These are phyloP conservation scores for Rhinogobius similis DNA, from an alignment of 2,113 vertebrate genomes.

Conservation along the genomic window DNA sequence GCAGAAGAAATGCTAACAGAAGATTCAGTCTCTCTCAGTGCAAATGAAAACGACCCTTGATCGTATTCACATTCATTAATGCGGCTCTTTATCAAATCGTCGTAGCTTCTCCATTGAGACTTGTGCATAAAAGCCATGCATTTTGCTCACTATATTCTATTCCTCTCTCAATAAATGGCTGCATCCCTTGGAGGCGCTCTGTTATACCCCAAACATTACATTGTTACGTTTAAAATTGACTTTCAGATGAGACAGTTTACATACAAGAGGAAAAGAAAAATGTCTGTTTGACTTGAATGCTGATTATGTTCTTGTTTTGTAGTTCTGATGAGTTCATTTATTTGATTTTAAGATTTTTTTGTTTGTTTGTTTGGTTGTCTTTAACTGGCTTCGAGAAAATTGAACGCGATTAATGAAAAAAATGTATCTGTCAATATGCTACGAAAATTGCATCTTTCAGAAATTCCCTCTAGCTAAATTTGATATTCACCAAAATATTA, in stretches of 20 bases:
- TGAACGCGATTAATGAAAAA: too few species aligned
- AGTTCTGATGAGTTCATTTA: too few species aligned
- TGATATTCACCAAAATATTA: too few species aligned
- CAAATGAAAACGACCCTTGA: background rate
- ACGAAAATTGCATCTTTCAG: too few species aligned
- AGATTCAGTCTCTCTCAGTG: background rate
- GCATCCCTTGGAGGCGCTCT: background rate
- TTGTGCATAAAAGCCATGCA: background rate
- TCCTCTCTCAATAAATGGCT: background rate
- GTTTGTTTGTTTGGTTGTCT: too few species aligned
- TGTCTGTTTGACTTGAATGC: background rate
- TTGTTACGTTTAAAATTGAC: constrained; percentile 18
- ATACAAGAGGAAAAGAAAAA: background rate
- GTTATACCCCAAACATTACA: constrained; percentile 7
- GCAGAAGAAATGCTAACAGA: background rate
- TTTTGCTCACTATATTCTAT: background rate
- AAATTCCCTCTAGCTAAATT: too few species aligned
- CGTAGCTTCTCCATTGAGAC: constrained; percentile 2
- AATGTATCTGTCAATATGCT: too few species aligned
- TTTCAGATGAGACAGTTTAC: background rate
- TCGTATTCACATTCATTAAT: background rate
- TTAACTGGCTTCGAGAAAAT: too few species aligned
- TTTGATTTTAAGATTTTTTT: too few species aligned
- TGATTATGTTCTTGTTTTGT: too few species aligned
- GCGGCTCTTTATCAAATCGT: background rate